A percentile compares a stretch with the other conserved stretches of the same genome.
Conservation (phyloP, 2,113 vertebrate species). For the Psilopsiagon aurifrons region DNA sequence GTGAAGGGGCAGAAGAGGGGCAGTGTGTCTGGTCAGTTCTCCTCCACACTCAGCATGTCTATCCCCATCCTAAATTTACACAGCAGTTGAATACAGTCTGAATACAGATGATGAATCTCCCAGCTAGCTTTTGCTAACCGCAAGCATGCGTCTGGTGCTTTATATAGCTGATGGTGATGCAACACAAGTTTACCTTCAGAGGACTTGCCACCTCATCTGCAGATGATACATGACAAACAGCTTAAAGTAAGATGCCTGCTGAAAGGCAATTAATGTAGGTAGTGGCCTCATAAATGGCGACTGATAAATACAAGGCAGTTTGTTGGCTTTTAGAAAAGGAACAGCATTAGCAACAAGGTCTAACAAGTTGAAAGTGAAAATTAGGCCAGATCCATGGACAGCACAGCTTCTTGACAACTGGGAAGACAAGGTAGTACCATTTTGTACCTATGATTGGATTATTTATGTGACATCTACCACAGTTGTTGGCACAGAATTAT, state of each 20-base stretch:
- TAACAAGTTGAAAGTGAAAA: background rate
- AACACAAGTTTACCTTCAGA: background rate
- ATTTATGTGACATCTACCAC: background rate
- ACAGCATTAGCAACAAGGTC: fast-evolving
- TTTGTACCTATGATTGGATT: background rate
- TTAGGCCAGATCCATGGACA: background rate
- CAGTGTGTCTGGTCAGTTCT: background rate
- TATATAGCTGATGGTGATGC: fast-evolving
- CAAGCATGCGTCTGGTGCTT: background rate
- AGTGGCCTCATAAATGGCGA: background rate
- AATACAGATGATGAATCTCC: background rate
- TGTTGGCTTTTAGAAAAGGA: background rate
- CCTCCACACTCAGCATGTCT: fast-evolving
- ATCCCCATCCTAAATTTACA: fast-evolving
- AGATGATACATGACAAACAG: background rate
- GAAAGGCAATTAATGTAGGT: background rate
- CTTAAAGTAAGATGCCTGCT: background rate
- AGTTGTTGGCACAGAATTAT: background rate
- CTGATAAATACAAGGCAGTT: background rate
- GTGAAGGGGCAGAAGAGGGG: background rate
- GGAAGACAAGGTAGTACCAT: background rate
- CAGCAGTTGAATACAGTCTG: background rate
- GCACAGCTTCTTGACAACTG: background rate
- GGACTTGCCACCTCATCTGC: background rate
- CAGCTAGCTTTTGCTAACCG: background rate